phyloP scores from a whole-genome alignment of 53 echinoderm and acorn worm species.

The Paracentrotus lividus region DNA sequence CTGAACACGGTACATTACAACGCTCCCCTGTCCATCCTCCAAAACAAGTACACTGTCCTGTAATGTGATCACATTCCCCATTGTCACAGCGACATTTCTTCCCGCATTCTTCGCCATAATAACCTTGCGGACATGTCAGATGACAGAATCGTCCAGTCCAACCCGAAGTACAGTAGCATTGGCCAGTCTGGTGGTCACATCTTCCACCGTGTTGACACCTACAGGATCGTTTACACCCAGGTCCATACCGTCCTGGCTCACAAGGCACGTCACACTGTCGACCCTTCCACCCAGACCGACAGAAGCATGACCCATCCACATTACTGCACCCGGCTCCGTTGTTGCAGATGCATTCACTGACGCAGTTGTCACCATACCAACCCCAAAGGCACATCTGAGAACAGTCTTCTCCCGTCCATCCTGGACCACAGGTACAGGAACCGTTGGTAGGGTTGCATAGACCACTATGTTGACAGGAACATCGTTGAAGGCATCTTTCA shows the following conservation, averaged over 20 bases:
- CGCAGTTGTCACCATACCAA: constrained; percentile 56
- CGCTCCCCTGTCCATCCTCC: constrained; percentile 55
- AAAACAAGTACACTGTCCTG: constrained; percentile 50
- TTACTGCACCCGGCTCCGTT: constrained; percentile 79
- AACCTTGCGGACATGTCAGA: constrained; percentile 73
- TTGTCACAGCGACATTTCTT: constrained; percentile 78
- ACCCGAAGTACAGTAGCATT: constrained; percentile 75
- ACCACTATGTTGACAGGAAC: constrained; percentile 75
- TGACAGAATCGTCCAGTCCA: constrained; percentile 77
- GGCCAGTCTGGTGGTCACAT: constrained; percentile 76
- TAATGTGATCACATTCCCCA: constrained; percentile 69
- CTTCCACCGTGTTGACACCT: constrained; percentile 79
- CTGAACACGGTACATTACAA: constrained; percentile 51
- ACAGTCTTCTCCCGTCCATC: constrained; percentile 73
- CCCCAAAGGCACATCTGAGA: constrained; percentile 67
- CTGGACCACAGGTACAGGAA: constrained; percentile 73
- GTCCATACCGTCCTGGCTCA: constrained; percentile 73
- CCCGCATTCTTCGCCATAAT: constrained; percentile 73
- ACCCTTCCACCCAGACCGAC: constrained; percentile 80
- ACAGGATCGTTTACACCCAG: constrained; percentile 62
- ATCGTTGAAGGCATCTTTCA: constrained; percentile 64
- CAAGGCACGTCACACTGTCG: constrained; percentile 72
- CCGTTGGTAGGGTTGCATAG: constrained; percentile 70
- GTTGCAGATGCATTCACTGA: constrained; percentile 45
- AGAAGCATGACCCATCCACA: constrained; percentile 78